These are phyloP conservation scores for Epicampocera succincta DNA, from an alignment of 2,888 invertebrate species.

Conservation along the genomic window DNA sequence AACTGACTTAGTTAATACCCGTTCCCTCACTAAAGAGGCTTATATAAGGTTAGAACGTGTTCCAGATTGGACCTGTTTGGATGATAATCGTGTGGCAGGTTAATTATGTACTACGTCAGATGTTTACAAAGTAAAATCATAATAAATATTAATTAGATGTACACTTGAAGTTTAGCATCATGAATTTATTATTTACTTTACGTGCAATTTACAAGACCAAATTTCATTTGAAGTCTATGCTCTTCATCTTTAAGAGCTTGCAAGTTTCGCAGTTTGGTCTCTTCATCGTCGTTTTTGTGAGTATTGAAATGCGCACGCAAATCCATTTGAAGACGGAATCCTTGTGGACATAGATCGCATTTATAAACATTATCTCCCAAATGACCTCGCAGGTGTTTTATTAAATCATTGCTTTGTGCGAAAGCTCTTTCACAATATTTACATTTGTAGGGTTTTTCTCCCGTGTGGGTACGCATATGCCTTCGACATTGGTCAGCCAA, in stretches of 20 bases:
- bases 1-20: conserved; percentile 87
- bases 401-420: conserved; percentile 73
- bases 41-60: conserved; percentile 87
- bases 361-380: conserved; percentile 84
- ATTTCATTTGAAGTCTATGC: conserved; percentile 54
- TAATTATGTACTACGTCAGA: conserved; percentile 10
- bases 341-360: conserved; percentile 78
- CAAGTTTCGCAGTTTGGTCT: conserved; percentile 61
- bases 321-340: conserved; percentile 70
- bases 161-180: too few relatives aligned
- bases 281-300: conserved; percentile 71
- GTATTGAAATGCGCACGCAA: conserved; percentile 69
- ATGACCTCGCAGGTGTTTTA: conserved; percentile 82
- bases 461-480: conserved; percentile 84
- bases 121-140: too few relatives aligned
- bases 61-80: conserved; percentile 89
- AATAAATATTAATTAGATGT: too few relatives aligned
- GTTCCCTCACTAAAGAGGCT: conserved; percentile 88
- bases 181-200: conserved; percentile 14
- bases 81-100: conserved; percentile 78
- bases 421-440: conserved; percentile 72
- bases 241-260: conserved; percentile 66
- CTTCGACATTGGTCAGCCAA: conserved; percentile 84
- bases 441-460: conserved; percentile 76
- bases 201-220: conserved; percentile 45